phyloP scores from a whole-genome alignment of 2,797 vertebrate genomes.

The Okamejei kenojei region DNA sequence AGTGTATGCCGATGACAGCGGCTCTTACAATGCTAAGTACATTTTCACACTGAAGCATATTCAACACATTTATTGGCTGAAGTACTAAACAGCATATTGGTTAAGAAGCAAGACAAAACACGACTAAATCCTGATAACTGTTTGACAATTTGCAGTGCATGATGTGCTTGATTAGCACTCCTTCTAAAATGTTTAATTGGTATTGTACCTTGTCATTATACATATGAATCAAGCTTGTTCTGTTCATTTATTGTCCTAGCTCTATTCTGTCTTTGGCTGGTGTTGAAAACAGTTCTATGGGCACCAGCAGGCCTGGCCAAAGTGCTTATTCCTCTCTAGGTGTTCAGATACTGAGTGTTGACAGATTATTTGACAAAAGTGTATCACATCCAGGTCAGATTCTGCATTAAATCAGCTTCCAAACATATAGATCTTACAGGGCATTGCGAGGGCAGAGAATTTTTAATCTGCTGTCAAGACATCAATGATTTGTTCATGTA shows the following conservation, averaged over 20 bases:
- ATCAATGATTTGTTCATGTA: background rate
- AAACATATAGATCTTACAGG: background rate
- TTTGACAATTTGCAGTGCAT: background rate
- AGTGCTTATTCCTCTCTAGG: background rate
- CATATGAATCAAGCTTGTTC: background rate
- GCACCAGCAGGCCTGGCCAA: background rate
- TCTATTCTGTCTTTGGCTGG: background rate
- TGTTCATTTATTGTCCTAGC: background rate
- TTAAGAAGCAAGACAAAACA: background rate
- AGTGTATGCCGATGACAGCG: conserved; percentile 24
- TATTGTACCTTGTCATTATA: background rate
- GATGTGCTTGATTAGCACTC: background rate
- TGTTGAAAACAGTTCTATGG: background rate
- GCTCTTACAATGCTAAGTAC: conserved; percentile 22
- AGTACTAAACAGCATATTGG: background rate
- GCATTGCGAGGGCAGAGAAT: background rate
- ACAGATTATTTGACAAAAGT: conserved; percentile 8
- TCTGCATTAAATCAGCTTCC: background rate
- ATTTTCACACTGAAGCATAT: conserved; percentile 16
- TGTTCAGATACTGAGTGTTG: background rate
- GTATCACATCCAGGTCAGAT: background rate
- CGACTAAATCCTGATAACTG: background rate
- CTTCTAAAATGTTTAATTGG: background rate
- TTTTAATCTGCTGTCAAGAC: background rate
- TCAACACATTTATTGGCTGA: background rate